Evolutionary conservation across 2,888 invertebrate genomes (phyloP).

Genomic region (Drosophila mimica): DNA sequence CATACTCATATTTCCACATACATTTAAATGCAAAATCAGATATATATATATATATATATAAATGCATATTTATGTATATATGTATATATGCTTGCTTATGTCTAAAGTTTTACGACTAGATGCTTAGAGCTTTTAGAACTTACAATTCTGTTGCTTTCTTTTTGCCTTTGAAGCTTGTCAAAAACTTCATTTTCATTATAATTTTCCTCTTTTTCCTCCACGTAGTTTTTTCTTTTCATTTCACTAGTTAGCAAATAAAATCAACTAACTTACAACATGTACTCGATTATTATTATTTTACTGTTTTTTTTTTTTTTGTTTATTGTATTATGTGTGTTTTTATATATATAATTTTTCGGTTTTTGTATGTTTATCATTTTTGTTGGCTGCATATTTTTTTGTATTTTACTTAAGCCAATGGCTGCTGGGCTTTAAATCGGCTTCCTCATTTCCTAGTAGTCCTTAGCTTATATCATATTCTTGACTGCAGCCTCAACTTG

Average conservation of each 20-base stretch:
- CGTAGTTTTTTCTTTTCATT: conserved; percentile 19
- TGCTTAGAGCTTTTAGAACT: conserved; percentile 75
- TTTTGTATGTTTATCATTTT: conserved; percentile 18
- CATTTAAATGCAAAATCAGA: conserved; percentile 28
- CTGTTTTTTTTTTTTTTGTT: background rate
- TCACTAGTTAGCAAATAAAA: conserved; percentile 69
- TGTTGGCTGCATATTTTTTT: conserved; percentile 54
- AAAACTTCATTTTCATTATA: background rate
- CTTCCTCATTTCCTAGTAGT: conserved; percentile 28
- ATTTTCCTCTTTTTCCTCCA: background rate
- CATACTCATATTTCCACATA: conserved; percentile 27
- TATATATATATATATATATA: conserved; percentile 22
- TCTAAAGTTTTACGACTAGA: conserved; percentile 58
- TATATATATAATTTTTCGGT: conserved; percentile 15
- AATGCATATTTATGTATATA: conserved; percentile 11
- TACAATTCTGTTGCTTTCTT: conserved; percentile 52
- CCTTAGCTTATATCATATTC: conserved; percentile 22
- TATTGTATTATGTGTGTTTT: conserved; percentile 13
- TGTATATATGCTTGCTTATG: conserved; percentile 22
- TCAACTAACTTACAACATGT: conserved; percentile 74
- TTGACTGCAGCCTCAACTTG: conserved; percentile 64
- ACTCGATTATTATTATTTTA: conserved; percentile 60
- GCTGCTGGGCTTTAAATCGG: conserved; percentile 13
- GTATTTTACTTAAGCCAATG: conserved; percentile 31
- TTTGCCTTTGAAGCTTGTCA: conserved; percentile 9